Percentiles rank a stretch among this genome's conserved stretches.
phyloP scores from a whole-genome alignment of 2,888 invertebrate species.

The Muscina levida region DNA sequence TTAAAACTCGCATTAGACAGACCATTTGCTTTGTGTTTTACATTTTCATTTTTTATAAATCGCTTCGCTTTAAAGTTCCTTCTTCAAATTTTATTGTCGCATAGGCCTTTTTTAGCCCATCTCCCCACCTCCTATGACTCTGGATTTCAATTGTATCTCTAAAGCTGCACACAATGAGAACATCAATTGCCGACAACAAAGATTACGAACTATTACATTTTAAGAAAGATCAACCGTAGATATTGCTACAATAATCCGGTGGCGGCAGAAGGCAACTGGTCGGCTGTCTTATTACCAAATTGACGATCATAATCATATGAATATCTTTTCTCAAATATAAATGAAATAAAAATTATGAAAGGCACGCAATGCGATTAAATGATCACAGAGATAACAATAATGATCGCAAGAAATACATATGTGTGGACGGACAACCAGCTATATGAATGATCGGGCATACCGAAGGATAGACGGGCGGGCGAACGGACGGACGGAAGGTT shows the following conservation, averaged over 20 bases:
- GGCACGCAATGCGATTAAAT: constrained; percentile 63
- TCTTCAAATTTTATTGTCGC: no score
- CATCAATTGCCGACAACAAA: constrained; percentile 26
- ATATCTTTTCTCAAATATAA: constrained; percentile 39
- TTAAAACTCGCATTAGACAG: no score
- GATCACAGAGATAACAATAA: constrained; percentile 45
- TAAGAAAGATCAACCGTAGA: neutral
- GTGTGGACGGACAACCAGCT: no score
- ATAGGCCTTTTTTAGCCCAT: no score
- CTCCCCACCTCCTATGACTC: neutral
- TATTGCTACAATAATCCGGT: neutral
- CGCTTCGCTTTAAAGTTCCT: no score
- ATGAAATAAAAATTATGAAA: constrained; percentile 57
- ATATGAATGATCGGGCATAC: constrained; percentile 17
- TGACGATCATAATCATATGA: constrained; percentile 35
- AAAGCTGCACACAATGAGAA: constrained; percentile 29
- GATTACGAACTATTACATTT: constrained; percentile 36
- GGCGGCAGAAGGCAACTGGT: neutral
- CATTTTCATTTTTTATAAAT: no score
- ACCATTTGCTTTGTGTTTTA: no score
- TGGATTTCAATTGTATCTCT: neutral
- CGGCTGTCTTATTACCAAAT: constrained; percentile 50
- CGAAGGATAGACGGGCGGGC: constrained; percentile 1
- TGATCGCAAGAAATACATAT: constrained; percentile 45
- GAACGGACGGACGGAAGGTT: constrained; percentile 38